Conservation (phyloP, 1,140 invertebrate species). For the Samia ricini region DNA sequence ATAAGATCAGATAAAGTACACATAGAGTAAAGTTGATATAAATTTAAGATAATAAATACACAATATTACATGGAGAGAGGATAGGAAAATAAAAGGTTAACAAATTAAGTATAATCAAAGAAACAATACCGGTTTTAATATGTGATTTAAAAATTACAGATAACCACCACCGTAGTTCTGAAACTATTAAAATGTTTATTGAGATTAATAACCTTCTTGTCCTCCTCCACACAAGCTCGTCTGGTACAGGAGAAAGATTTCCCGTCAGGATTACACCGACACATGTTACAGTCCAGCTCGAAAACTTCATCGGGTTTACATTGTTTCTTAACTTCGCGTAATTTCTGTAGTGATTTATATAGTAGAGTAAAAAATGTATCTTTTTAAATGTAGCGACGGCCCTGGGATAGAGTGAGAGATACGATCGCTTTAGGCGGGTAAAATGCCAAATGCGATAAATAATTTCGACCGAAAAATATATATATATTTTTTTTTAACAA, state of each 20-base stretch:
- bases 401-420: no score
- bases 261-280: constrained; percentile 73
- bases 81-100: neutral
- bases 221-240: constrained; percentile 47
- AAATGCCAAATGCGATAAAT: no score
- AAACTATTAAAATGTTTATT: neutral
- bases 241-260: constrained; percentile 69
- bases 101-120: neutral
- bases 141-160: neutral
- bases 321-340: constrained; percentile 41
- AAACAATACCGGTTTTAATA: neutral
- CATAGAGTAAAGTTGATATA: neutral
- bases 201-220: constrained; percentile 39
- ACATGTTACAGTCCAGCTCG: constrained; percentile 76
- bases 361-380: neutral
- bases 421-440: no score
- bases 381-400: no score
- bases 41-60: neutral
- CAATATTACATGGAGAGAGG: neutral
- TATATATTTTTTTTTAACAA: no score
- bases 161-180: neutral
- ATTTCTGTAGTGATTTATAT: constrained; percentile 26
- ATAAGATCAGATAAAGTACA: neutral
- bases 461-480: no score
- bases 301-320: constrained; percentile 73